Evolutionary conservation across 2,888 invertebrate species (phyloP), one percentile per base, ranked within the genome.

Genomic region (Eupelmus urozonus): DNA sequence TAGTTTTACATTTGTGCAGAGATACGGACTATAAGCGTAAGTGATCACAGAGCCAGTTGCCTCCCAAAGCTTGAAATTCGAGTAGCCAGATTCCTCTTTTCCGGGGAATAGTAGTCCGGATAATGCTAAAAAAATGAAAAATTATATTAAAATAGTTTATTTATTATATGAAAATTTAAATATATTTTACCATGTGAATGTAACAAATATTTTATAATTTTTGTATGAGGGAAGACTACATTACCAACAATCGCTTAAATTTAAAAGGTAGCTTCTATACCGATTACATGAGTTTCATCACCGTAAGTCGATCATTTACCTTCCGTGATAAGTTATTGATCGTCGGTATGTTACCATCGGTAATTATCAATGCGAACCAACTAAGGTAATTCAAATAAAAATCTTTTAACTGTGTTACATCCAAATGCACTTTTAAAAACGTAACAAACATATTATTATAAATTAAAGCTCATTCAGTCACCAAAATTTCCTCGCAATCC

Each of bases 1-100:
- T 5, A 96, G 88, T 85, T 96, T 96, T 0, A 93, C 91, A 67
- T 92, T 90, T 0, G 95, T 95, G 85, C 96, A 95, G 4, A 96
- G 90, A 85, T 94, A 94, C 1, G 95, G 94, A 59, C 95, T 96
- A 76, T 95, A 93, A 0, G 94, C 93, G 85, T 97, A 97, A 0
- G 96, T 94, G 73, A 97, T 92, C 16, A 97, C 96, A 77, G 97
- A 97, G 67, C 97, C 98, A 0, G 96, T 93, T 0, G 97, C 94
- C 89, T 97, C 97, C 97, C 97, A 98, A 65, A 98, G 90, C 9
- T 97, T 92, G 90, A 97, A 97, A 91, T 97, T 97, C 82, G 97
- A 96, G 90, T 96, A 98, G 0, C 97, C 96, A 0, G 97, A 96
- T 86, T 97, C 97, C 85, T 97, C 94, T 84, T 95, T 93, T 18